These are phyloP conservation scores for Hydropsyche betteni DNA, from an alignment of 2,888 invertebrate genomes.

Conservation along the genomic window DNA sequence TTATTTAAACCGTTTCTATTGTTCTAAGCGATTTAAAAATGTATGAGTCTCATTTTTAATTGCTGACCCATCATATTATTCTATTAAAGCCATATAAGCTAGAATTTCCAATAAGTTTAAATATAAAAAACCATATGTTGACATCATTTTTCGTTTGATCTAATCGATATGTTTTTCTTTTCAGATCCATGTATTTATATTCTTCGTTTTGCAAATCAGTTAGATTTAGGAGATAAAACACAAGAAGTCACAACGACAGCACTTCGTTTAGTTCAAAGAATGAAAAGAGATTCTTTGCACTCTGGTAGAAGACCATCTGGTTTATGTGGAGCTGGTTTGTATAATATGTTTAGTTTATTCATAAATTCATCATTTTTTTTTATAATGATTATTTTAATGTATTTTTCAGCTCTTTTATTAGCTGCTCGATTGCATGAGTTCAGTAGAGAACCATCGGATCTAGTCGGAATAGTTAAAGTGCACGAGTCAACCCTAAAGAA, in stretches of 20 bases:
- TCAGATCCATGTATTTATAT: slow-evolving; percentile 96
- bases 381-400: slow-evolving; percentile 48
- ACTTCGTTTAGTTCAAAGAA: slow-evolving; percentile 90
- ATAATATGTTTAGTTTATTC: background rate
- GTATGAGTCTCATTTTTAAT: no score
- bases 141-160: no score
- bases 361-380: background rate
- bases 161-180: slow-evolving; percentile 53
- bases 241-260: slow-evolving; percentile 97
- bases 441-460: slow-evolving; percentile 83
- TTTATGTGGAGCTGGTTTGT: slow-evolving; percentile 92
- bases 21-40: no score
- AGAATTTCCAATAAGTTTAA: no score
- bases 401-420: slow-evolving; percentile 82
- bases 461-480: slow-evolving; percentile 94
- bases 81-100: no score
- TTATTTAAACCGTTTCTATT: no score
- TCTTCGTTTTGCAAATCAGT: slow-evolving; percentile 90
- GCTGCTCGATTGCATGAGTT: slow-evolving; percentile 94
- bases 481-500: slow-evolving; percentile 93
- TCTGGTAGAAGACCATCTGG: slow-evolving; percentile 96
- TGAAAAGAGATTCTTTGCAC: slow-evolving; percentile 98
- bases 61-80: no score
- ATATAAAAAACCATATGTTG: no score
- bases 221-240: slow-evolving; percentile 91